phyloP scores from a whole-genome alignment of 2,113 vertebrate genomes.

The Turdus rufiventris region DNA sequence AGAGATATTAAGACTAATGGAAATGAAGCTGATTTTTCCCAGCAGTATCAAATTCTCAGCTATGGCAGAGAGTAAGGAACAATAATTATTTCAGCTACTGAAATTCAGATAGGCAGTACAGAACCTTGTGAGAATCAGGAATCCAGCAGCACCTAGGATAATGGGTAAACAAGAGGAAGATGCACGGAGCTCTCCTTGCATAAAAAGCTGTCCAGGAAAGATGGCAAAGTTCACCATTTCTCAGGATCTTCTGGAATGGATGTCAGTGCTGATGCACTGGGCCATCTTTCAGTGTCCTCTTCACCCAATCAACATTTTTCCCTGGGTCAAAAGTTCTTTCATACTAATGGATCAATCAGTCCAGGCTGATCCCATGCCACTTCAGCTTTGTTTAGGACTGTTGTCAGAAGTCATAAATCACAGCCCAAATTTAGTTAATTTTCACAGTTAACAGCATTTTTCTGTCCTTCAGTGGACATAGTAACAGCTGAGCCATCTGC shows the following conservation, averaged over 20 bases:
- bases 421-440: constrained; percentile 19
- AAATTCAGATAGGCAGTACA: neutral
- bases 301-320: neutral
- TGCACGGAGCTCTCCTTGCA: neutral
- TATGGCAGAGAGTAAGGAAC: neutral
- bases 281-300: neutral
- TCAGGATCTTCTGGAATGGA: neutral
- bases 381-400: neutral
- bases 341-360: constrained; percentile 24
- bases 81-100: neutral
- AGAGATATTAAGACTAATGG: neutral
- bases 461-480: neutral
- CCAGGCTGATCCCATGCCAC: neutral
- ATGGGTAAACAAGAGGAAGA: neutral
- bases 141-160: neutral
- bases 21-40: neutral
- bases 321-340: neutral
- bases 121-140: neutral
- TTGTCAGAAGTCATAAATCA: constrained; percentile 27
- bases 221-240: neutral
- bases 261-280: neutral
- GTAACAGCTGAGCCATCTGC: neutral
- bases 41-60: neutral
- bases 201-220: neutral
- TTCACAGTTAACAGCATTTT: neutral